Evolutionary conservation across 2,797 vertebrate genomes (phyloP), one percentile per base, ranked within the genome.

Genomic region (Cryptoprocta ferox): DNA sequence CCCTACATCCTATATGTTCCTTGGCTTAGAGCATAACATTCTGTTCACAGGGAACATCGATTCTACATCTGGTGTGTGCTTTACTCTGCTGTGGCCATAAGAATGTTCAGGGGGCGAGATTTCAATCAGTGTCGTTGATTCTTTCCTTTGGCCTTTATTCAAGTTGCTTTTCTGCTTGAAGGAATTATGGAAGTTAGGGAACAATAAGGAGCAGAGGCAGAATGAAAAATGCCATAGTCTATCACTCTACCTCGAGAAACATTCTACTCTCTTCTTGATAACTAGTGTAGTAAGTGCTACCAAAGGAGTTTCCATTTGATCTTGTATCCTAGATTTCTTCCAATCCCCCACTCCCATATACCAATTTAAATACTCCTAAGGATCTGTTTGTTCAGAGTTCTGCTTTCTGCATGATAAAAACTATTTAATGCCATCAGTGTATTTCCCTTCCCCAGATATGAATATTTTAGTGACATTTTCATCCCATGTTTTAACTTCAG

Each of bases 81-180:
- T 76, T 93, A 66, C 8, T 96, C 12, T 66, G 56, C 37, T 35
- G 21, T 84, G 24, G 14, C 42, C 30, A 42, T 87, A 80, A 70
- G 53, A 79, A 92, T 90, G 15, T 71, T 96, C 65, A 90, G 21
- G 56, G 42, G 19, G 65, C n/a, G 66, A 94, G 53, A 65, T 14
- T 75, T 83, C 9, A 87, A 14, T 92, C 11, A 92, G 9, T 45
- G 1, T 66, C 50, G 48, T 9, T 89, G 53, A 45, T 81, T 82
- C 10, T 21, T 86, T 92, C 50, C 11, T 88, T 45, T 37, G 94
- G 12, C 65, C 12, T 96, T 86, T 90, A 63, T 45, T 94, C 24
- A 86, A 82, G 30, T 85, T 70, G 16, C 42, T 84, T 71, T 84
- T 93, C 42, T 92, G n/a, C 32, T 88, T 94, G 50, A 80, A 56